Base-by-base conservation (phyloP, 2,113 vertebrate genomes). In the Stomatorhinus ivindoensis region DNA sequence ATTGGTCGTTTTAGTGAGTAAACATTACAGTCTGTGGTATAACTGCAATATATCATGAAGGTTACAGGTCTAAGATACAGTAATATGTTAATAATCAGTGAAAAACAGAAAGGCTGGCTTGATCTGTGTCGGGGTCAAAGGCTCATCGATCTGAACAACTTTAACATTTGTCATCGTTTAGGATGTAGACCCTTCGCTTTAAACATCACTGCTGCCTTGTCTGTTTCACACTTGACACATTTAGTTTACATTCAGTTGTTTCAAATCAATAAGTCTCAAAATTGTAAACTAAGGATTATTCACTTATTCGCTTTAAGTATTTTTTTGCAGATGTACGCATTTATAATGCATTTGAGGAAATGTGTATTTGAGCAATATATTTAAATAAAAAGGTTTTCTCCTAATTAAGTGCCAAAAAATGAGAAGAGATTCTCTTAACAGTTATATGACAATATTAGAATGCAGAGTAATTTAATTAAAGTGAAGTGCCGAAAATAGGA, bases 141-240 rank as follows among this genome's bases (percentile, higher is more conserved):
- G 91, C 89, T 92, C 95, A 95, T 97, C 96, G 92, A 96, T 97
- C 95, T 93, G 96, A 97, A 96, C 93, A 94, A 95, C 94, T 94
- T 91, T 92, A 93, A 94, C 92, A 92, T 93, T 96, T 97, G 94
- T 93, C 95, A 92, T 92, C 91, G 47, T 44, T 47, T 84, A 11
- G 44, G 39, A 47, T 24, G 19, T 83, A 3, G 80, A 83, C 1
- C 39, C 44, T n/a, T 24, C 7, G 0, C 80, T 69, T 31, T 13
- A 69, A 31, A 3, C 61, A 4, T 69, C 27, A 69, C 9, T 27
- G n/a, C 2, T 69, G n/a, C 61, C 10, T 69, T 13, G n/a, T 13
- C n/a, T 13, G 8, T 3, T 27, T 69, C 3, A 27, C n/a, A 69
- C 3, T 10, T 69, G n/a, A 69, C 61, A 31, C 27, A 31, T 69